Conservation (phyloP, 2,113 vertebrate genomes). For the Chaetops frenatus region DNA sequence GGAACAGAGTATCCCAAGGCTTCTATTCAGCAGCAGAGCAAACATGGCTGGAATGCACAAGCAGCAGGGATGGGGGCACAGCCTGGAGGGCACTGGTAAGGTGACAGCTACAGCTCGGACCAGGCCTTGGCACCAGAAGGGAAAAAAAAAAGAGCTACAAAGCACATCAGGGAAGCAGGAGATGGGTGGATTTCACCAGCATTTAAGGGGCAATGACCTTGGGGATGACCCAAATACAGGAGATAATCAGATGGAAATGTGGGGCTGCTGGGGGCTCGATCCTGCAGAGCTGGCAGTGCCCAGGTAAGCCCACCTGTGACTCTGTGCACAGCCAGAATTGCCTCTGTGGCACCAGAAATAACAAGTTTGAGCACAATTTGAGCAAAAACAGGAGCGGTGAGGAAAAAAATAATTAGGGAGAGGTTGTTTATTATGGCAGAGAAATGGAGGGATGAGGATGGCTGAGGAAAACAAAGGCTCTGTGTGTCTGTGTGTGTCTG, state of each 20-base stretch:
- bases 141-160: neutral
- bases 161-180: fast-evolving
- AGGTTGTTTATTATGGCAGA: neutral
- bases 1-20: neutral
- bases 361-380: fast-evolving
- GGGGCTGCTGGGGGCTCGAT: neutral
- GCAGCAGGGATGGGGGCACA: neutral
- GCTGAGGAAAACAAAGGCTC: neutral
- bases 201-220: fast-evolving
- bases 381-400: neutral
- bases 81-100: neutral
- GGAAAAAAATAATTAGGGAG: neutral
- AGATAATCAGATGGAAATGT: neutral
- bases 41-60: conserved; percentile 1
- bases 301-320: neutral
- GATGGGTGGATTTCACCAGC: neutral
- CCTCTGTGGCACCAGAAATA: neutral
- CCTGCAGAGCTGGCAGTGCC: neutral
- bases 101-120: neutral
- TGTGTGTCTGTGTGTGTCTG: too few relatives aligned
- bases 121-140: neutral
- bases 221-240: neutral
- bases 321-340: neutral
- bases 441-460: neutral
- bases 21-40: neutral